Conservation (phyloP, 2,888 invertebrate genomes). For the Altica lythri region DNA sequence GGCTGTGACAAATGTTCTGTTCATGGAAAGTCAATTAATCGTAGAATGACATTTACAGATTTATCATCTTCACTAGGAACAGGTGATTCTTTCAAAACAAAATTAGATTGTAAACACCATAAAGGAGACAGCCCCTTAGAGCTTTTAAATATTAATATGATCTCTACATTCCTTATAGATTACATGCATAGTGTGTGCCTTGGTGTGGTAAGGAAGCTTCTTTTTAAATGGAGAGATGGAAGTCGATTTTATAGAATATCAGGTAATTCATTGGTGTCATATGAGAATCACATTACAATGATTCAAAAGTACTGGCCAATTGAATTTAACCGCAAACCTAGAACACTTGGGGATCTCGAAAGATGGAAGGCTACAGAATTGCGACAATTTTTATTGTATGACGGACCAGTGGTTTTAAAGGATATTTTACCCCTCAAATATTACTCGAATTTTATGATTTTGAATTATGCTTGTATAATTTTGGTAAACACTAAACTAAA, state of each 20-base stretch:
- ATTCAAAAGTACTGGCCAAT: slow-evolving; percentile 27
- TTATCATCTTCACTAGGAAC: slow-evolving; percentile 2
- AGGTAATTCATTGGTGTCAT: neutral
- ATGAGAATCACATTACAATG: neutral
- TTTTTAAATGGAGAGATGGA: slow-evolving; percentile 13
- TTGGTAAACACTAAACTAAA: slow-evolving; percentile 24
- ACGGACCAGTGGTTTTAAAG: slow-evolving; percentile 25
- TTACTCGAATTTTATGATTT: slow-evolving; percentile 32
- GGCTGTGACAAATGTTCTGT: slow-evolving; percentile 4
- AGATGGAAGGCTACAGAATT: slow-evolving; percentile 40
- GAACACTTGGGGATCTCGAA: slow-evolving; percentile 34
- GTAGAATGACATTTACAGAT: slow-evolving; percentile 2
- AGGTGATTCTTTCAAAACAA: neutral
- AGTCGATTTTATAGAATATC: slow-evolving; percentile 6
- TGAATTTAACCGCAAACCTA: slow-evolving; percentile 40
- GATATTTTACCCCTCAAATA: slow-evolving; percentile 25
- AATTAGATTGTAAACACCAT: neutral
- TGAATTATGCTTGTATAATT: slow-evolving; percentile 34
- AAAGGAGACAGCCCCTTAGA: neutral
- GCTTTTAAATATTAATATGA: neutral
- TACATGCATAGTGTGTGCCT: slow-evolving; percentile 17
- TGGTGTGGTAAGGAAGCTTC: slow-evolving; percentile 14
- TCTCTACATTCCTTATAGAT: slow-evolving; percentile 3
- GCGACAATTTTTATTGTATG: slow-evolving; percentile 36
- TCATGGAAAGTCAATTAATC: too few species aligned